These are phyloP conservation scores for Choristoneura fumiferana DNA, from an alignment of 1,140 invertebrate species.

Conservation along the genomic window DNA sequence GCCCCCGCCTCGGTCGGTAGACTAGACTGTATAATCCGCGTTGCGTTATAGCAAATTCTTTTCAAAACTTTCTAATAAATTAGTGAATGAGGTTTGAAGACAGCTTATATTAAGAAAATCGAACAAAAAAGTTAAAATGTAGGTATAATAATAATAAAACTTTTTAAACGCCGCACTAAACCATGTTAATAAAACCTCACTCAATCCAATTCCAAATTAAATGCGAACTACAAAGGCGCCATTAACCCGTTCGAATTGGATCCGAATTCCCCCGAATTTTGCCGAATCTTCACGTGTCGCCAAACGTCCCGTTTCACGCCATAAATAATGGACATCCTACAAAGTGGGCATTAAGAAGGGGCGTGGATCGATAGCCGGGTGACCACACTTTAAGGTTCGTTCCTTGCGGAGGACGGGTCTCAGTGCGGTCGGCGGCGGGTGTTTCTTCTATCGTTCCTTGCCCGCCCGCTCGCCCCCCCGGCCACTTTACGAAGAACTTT, in stretches of 20 bases:
- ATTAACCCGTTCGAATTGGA: slow-evolving; percentile 15
- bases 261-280: slow-evolving; percentile 20
- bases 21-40: no score
- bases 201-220: slow-evolving; percentile 12
- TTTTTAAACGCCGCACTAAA: slow-evolving; percentile 38
- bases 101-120: no score
- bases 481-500: slow-evolving; percentile 48
- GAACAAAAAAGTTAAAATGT: no score
- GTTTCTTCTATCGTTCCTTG: slow-evolving; percentile 73
- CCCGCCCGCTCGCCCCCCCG: slow-evolving; percentile 27
- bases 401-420: slow-evolving; percentile 60
- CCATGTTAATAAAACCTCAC: slow-evolving; percentile 28
- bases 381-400: slow-evolving; percentile 57
- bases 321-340: slow-evolving; percentile 71
- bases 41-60: no score
- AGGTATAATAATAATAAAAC: background rate
- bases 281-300: slow-evolving; percentile 13
- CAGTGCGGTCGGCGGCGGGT: slow-evolving; percentile 45
- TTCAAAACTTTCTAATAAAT: no score
- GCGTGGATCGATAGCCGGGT: slow-evolving; percentile 55
- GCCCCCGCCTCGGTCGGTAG: no score
- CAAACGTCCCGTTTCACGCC: slow-evolving; percentile 36
- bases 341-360: slow-evolving; percentile 69
- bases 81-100: no score
- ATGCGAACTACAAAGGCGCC: slow-evolving; percentile 13